phyloP scores from a whole-genome alignment of 2,113 vertebrate genomes.

The Rhabdornis inornatus region DNA sequence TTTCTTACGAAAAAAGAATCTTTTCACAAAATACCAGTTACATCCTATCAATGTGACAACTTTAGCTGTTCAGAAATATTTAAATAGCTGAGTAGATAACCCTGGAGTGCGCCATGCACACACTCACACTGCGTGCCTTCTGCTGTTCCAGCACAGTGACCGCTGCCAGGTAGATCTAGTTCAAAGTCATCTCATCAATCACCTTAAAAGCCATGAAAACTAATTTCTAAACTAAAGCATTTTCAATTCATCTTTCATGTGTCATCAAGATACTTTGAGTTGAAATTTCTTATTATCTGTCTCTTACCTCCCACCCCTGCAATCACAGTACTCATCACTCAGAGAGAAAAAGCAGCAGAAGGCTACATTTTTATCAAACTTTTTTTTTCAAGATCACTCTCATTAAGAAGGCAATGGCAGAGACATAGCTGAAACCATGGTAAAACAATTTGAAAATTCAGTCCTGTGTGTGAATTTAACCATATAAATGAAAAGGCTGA shows the following conservation, averaged over 20 bases:
- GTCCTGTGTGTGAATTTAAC: background rate
- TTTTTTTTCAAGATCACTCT: background rate
- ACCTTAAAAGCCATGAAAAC: slow-evolving; percentile 35
- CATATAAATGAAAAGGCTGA: background rate
- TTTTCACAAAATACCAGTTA: background rate
- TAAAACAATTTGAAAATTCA: background rate
- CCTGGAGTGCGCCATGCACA: background rate
- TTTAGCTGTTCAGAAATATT: background rate
- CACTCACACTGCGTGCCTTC: background rate
- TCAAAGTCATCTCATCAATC: slow-evolving; percentile 47
- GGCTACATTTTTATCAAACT: background rate
- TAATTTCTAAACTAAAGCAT: slow-evolving; percentile 49
- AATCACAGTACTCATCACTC: slow-evolving; percentile 23
- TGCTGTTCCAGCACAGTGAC: background rate
- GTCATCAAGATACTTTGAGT: slow-evolving; percentile 17
- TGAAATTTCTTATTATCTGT: slow-evolving; percentile 46
- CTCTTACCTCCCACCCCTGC: slow-evolving; percentile 38
- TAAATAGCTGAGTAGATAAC: background rate
- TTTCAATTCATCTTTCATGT: slow-evolving; percentile 43
- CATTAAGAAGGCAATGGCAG: slow-evolving; percentile 5
- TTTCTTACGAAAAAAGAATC: background rate
- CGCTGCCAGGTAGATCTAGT: background rate
- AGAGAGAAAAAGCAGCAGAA: background rate
- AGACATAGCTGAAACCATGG: background rate
- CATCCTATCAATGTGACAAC: background rate